These are phyloP conservation scores for Hypotaenidia philippensis DNA, from an alignment of 2,797 vertebrate species.

Conservation along the genomic window DNA sequence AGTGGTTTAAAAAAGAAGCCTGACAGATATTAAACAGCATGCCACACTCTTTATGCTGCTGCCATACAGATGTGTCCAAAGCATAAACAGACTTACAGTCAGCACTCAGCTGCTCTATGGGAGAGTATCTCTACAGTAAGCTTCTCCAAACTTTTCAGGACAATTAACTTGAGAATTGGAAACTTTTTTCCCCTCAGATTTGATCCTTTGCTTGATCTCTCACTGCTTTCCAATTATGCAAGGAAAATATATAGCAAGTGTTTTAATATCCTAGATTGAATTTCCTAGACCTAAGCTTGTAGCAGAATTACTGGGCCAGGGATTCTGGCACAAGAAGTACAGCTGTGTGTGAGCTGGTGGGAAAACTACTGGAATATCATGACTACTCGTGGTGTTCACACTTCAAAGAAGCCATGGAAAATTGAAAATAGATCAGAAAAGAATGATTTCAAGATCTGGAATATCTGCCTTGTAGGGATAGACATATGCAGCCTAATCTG, in stretches of 20 bases:
- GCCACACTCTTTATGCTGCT: conserved; percentile 71
- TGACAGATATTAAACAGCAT: conserved; percentile 74
- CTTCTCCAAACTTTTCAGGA: conserved; percentile 58
- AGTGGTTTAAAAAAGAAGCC: conserved; percentile 76
- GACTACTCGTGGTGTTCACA: conserved; percentile 53
- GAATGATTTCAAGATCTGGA: conserved; percentile 58
- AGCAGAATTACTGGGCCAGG: conserved; percentile 33
- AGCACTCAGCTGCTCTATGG: conserved; percentile 58
- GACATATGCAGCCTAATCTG: conserved; percentile 13
- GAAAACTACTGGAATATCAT: conserved; percentile 72
- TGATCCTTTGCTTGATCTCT: conserved; percentile 61
- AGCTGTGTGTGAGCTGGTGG: conserved; percentile 73
- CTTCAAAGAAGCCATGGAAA: conserved; percentile 71
- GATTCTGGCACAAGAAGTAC: conserved; percentile 65
- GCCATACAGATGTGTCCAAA: conserved; percentile 74
- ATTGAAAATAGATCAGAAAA: conserved; percentile 70
- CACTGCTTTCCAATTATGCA: conserved; percentile 61
- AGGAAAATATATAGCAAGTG: conserved; percentile 60
- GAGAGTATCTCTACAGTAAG: conserved; percentile 58
- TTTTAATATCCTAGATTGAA: conserved; percentile 64
- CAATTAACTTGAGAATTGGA: conserved; percentile 62
- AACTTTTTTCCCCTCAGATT: background rate
- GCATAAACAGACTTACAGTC: conserved; percentile 70
- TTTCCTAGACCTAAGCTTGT: conserved; percentile 66
- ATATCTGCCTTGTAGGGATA: conserved; percentile 28